Evolutionary conservation across 2,113 vertebrate species (phyloP), one percentile per base, ranked within the genome.

Genomic region (Megatriorchis doriae): DNA sequence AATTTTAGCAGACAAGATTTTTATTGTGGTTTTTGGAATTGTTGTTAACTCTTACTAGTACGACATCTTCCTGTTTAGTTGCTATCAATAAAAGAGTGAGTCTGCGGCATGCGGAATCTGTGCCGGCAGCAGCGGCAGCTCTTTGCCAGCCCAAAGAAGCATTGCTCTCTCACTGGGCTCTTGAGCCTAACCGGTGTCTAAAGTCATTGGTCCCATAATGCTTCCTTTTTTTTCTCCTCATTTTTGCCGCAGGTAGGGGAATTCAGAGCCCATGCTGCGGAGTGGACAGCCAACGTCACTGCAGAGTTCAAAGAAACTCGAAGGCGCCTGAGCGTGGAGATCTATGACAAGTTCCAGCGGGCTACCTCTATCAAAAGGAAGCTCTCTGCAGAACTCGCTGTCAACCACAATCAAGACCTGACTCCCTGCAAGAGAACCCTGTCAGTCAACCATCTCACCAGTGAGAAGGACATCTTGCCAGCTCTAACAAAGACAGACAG

Each of bases 231-330:
- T 7, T 38, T 38, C 38, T 11, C 23, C 81, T 47, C 29, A 6
- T 43, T 56, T 81, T 6, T 68, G 34, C 63, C 59, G 4, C 96
- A 99, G 99, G 99, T 99, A 1, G 99, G 99, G 22, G 99, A 99
- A 96, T 99, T 99, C 95, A 98, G 99, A 83, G 99, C 99, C 20
- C 99, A 99, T 1, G 99, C 99, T 4, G 99, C 99, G 0, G 99
- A 99, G 97, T 99, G 99, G 99, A 99, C 99, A 6, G 99, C 99
- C 58, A 99, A 99, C 0, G 99, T 99, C 90, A 99, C 99, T 0
- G 99, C 99, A 0, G 99, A 99, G 97, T 99, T 99, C 98, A 99
- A 99, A 97, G 99, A 99, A 97, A 99, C 99, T 4, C 98, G 99
- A 18, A 97, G 99, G 56, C 98, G 99, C 40, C 98, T 99, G 88